Evolutionary conservation across 2,888 invertebrate species (phyloP), one percentile per base, ranked within the genome.

Genomic region (Malacosoma neustria): DNA sequence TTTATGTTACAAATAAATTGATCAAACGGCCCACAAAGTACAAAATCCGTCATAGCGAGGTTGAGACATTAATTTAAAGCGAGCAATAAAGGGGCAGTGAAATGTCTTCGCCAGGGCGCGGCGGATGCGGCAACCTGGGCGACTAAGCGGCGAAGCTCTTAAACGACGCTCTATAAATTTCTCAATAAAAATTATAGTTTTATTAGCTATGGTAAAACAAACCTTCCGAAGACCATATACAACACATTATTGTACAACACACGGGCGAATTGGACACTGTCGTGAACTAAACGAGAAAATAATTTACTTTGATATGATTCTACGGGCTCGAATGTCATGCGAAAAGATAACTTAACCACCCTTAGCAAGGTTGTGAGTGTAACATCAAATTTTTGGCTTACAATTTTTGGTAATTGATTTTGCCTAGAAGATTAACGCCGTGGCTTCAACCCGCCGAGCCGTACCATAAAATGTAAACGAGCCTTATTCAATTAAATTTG

Each of bases 401-500:
- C 60, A 68, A 72, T 76, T 80, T 81, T 79, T 81, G 75, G 72
- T 73, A 77, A 82, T 82, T 82, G 80, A 81, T 81, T 81, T 77
- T 67, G 71, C 67, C 61, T 57, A 54, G 59, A 57, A 76, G 80
- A 81, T 84, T 81, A 82, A 81, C 74, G 69, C 67, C 64, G 66
- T 54, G 75, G 72, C 69, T 77, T 81, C 70, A 63, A 54, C 60
- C 52, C 59, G 58, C 48, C 58, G 61, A 65, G 65, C 60, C 65
- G 64, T 64, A 70, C 72, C 77, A 72, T 79, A 73, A 84, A 82
- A 79, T 81, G 77, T 82, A 75, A 80, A 73, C 82, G 77, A 80
- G 62, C 72, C 73, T 79, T 79, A 82, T 84, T 84, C 77, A 76
- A 84, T 85, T 84, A 81, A 82, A 84, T 74, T 73, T 61, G 66